Percentiles rank a stretch among this genome's conserved stretches.
phyloP scores from a whole-genome alignment of 2,888 invertebrate species.

The Netelia fuscicornis region DNA sequence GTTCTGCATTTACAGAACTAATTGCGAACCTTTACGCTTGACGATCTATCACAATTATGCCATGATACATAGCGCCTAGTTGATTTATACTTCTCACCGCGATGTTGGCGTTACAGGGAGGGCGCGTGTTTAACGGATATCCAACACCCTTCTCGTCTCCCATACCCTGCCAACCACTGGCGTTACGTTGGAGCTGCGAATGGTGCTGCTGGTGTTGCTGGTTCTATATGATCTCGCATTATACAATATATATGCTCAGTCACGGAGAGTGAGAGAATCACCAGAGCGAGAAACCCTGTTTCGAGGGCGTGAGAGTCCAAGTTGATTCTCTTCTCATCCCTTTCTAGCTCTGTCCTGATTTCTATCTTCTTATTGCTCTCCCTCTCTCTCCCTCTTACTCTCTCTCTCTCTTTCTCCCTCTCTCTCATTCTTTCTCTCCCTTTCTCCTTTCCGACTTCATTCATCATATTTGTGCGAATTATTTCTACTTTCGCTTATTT shows the following conservation, averaged over 20 bases:
- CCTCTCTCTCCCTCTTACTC: constrained; percentile 6
- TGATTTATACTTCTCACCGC: constrained; percentile 68
- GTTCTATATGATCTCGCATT: constrained; percentile 54
- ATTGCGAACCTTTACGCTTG: constrained; percentile 67
- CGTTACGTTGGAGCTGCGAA: constrained; percentile 8
- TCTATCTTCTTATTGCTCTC: constrained; percentile 6
- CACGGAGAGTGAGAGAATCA: constrained; percentile 29
- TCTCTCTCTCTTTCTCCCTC: constrained; percentile 1
- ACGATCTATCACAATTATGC: constrained; percentile 68
- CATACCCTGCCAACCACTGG: constrained; percentile 18
- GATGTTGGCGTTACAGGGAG: constrained; percentile 32
- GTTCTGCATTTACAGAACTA: constrained; percentile 67
- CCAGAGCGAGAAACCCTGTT: background rate
- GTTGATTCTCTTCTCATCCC: constrained; percentile 6
- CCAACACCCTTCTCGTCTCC: constrained; percentile 28
- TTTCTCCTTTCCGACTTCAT: constrained; percentile 21
- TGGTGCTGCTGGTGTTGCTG: constrained; percentile 39
- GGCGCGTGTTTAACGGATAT: constrained; percentile 56
- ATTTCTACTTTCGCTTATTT: constrained; percentile 24
- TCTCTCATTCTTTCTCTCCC: constrained; percentile 2
- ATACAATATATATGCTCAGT: constrained; percentile 35
- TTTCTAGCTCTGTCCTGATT: constrained; percentile 6
- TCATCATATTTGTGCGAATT: constrained; percentile 48
- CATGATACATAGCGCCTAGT: constrained; percentile 61
- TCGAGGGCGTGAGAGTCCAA: constrained; percentile 15